Base-by-base conservation (phyloP, 1,140 invertebrate species). In the Heliconius congener region DNA sequence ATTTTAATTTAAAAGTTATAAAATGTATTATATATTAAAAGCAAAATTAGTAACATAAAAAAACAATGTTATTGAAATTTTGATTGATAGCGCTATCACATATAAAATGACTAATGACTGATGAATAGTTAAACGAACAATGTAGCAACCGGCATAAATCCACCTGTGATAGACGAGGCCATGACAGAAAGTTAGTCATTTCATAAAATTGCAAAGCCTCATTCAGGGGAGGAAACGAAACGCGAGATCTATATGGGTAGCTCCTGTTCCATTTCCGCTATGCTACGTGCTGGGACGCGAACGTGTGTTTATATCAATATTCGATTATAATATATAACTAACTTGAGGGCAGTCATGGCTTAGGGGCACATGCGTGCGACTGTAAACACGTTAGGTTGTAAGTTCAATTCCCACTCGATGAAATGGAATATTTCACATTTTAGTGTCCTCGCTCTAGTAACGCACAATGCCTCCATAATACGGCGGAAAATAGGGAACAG, bases 251-350 rank as follows among this genome's bases (percentile, higher is more conserved):
- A 78, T 60, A 78, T 74, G 77, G 77, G n/a, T 70, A 37, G 71
- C 50, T 78, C 77, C 37, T 39, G 77, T 74, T 73, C 55, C 71
- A 78, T 78, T 78, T 78, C 77, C 71, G 52, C 60, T 55, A 13
- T 6, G 55, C 55, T 78, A 78, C 77, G 77, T 78, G 72, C 77
- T 39, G 34, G n/a, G 11, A 50, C 50, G 23, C 13, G 39, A 74
- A 78, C 55, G 72, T 71, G 71, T 27, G 23, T 66, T 66, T 66
- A 66, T 66, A 66, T 27, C 23, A 66, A 66, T 66, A 66, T 66
- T 66, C 57, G 11, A 66, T 66, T 66, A 66, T 27, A 66, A 66
- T 66, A n/a, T 66, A 30, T 66, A 30, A 27, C 23, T 23, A 46
- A 46, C 11, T 3, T 13, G 3, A 46, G 42, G 42, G 3, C 13